phyloP scores from a whole-genome alignment of 2,113 vertebrate species.

The Epinephelus cyanopodus region DNA sequence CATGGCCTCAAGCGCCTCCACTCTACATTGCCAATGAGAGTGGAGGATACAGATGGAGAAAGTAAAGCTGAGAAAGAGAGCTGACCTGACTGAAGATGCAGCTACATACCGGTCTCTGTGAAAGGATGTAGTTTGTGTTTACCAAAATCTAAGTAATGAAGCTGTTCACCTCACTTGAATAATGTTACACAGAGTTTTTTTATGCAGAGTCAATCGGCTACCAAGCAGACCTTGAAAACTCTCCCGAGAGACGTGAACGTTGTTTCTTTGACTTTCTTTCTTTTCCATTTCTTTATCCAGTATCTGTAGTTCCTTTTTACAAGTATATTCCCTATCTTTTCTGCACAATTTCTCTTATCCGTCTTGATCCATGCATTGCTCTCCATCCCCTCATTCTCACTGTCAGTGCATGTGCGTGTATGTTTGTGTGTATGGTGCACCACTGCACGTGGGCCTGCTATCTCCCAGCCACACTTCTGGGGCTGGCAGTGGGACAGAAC shows the following conservation, averaged over 20 bases:
- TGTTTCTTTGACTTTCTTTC: background rate
- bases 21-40: conserved; percentile 79
- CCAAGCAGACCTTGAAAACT: conserved; percentile 24
- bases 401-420: conserved; percentile 51
- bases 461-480: conserved; percentile 83
- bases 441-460: conserved; percentile 77
- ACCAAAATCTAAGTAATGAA: conserved; percentile 46
- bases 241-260: background rate
- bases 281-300: background rate
- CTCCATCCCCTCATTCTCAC: conserved; percentile 40
- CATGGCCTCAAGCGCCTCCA: conserved; percentile 76
- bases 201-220: conserved; percentile 34
- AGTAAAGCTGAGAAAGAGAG: conserved; percentile 59
- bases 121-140: conserved; percentile 52
- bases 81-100: conserved; percentile 72
- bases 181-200: conserved; percentile 4
- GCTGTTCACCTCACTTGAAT: conserved; percentile 30
- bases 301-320: background rate
- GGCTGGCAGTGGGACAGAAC: conserved; percentile 80
- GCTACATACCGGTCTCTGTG: conserved; percentile 28
- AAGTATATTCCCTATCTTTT: background rate
- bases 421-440: conserved; percentile 56
- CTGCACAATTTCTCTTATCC: conserved; percentile 23
- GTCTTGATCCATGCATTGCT: conserved; percentile 48
- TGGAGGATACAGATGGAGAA: conserved; percentile 66